Conservation (phyloP, 2,113 vertebrate species). For the Machaerirhynchus nigripectus region DNA sequence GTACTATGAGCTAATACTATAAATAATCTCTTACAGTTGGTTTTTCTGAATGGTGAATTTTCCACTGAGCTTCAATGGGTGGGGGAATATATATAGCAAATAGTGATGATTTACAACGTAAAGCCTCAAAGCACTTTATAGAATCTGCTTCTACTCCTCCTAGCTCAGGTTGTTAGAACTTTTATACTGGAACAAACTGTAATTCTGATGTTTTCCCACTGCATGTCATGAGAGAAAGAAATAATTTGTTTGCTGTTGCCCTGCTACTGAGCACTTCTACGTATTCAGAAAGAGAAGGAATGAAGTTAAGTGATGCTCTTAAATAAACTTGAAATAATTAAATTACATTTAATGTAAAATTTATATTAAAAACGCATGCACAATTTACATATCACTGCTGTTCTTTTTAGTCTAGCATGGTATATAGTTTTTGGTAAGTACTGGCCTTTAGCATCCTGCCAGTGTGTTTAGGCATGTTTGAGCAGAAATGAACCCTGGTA, state of each 20-base stretch:
- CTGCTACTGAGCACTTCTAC: not conserved
- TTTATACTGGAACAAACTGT: not conserved
- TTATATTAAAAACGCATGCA: not conserved
- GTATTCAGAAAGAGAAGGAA: not conserved
- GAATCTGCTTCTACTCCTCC: not conserved
- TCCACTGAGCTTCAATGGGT: not conserved
- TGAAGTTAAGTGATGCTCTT: not conserved
- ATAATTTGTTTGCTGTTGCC: not conserved
- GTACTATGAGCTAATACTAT: not conserved
- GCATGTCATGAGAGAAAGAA: not conserved
- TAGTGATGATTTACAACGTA: not conserved
- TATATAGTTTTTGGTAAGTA: not conserved
- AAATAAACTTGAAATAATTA: not conserved
- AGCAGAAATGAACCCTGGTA: not conserved
- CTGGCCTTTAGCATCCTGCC: not conserved
- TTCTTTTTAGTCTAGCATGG: not conserved
- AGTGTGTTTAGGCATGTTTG: not conserved
- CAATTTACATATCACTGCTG: not conserved
- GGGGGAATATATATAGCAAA: not conserved
- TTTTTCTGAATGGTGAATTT: constrained; percentile 17
- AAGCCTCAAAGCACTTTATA: not conserved
- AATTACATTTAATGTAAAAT: not conserved
- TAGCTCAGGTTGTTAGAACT: not conserved
- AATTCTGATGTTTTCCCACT: not conserved
- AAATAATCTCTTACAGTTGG: not conserved